These are phyloP conservation scores for Diplolepis rosae DNA, from an alignment of 2,888 invertebrate species.

Conservation along the genomic window DNA sequence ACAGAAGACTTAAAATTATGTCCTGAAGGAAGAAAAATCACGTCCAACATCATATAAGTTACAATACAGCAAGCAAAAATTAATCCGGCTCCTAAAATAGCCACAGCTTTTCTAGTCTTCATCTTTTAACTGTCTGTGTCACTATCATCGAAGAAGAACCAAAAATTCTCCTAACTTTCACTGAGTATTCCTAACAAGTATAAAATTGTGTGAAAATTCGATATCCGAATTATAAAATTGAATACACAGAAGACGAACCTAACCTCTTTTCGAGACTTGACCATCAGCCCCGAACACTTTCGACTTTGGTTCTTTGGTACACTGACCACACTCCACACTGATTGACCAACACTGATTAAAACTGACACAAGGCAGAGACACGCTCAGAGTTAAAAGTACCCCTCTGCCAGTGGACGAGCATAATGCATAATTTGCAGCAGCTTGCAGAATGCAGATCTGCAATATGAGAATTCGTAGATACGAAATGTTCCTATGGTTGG, in stretches of 20 bases:
- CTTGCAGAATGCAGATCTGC: too few species aligned
- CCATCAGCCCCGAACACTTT: too few species aligned
- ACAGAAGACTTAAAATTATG: slow-evolving; percentile 76
- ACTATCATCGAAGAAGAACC: not conserved
- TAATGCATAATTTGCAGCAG: too few species aligned
- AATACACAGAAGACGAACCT: not conserved
- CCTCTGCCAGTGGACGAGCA: too few species aligned
- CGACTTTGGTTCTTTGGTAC: too few species aligned
- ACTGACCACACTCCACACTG: too few species aligned
- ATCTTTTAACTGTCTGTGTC: slow-evolving; percentile 42
- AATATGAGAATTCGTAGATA: too few species aligned
- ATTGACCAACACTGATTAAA: too few species aligned
- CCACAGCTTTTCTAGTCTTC: slow-evolving; percentile 67
- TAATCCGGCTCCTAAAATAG: slow-evolving; percentile 78
- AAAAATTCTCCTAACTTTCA: not conserved
- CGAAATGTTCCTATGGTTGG: too few species aligned
- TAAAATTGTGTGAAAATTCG: not conserved
- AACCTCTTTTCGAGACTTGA: not conserved
- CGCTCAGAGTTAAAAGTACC: too few species aligned
- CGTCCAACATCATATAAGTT: slow-evolving; percentile 80
- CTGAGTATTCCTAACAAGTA: not conserved
- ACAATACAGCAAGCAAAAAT: slow-evolving; percentile 79
- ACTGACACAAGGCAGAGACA: too few species aligned
- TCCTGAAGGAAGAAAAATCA: slow-evolving; percentile 78
- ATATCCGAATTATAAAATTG: not conserved